Evolutionary conservation across 1,140 invertebrate species (phyloP).

Genomic region (Homarus americanus): DNA sequence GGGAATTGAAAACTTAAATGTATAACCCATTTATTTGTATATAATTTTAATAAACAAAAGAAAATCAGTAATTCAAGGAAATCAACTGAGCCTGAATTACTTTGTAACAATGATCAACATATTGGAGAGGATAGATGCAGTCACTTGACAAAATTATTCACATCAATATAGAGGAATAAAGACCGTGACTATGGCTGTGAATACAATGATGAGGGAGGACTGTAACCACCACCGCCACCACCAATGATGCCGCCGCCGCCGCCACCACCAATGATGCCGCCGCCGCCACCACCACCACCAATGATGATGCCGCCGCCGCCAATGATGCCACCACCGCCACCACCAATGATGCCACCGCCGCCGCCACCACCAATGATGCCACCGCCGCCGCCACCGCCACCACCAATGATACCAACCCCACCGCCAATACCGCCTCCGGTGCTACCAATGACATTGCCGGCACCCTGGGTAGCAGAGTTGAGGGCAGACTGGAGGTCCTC

Average conservation of each 20-base stretch:
- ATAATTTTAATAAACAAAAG: too few species aligned
- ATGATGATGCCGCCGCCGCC: background rate
- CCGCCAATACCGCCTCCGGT: conserved; percentile 20
- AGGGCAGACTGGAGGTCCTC: conserved; percentile 43
- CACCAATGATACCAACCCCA: background rate
- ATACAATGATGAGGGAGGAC: background rate
- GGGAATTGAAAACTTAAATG: too few species aligned
- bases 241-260: background rate
- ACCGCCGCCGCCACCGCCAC: background rate
- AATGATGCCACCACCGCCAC: too few species aligned
- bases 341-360: background rate
- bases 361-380: background rate
- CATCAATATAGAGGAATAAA: too few species aligned
- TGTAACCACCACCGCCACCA: background rate
- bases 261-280: background rate
- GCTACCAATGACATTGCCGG: conserved; percentile 34
- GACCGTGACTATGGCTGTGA: conserved; percentile 13
- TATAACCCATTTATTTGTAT: too few species aligned
- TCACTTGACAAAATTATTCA: too few species aligned
- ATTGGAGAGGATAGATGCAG: too few species aligned
- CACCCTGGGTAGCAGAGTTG: conserved; percentile 29
- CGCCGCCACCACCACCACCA: background rate
- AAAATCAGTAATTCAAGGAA: too few species aligned
- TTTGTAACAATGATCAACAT: too few species aligned
- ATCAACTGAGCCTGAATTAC: too few species aligned